Conservation (phyloP, 2,888 invertebrate species). For the Amphiduros pacificus region DNA sequence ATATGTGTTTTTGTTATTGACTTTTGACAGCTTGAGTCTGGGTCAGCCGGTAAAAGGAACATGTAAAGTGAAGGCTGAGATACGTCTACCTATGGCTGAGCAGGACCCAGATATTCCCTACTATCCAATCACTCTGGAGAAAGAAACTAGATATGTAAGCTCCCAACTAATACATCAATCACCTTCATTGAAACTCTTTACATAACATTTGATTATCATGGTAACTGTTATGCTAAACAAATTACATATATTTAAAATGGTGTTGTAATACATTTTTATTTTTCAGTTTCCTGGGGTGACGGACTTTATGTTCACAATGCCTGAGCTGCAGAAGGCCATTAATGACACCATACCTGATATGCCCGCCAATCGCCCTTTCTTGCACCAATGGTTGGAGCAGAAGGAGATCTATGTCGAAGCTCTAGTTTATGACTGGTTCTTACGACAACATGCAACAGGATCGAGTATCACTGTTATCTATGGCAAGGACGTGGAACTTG, state of each 20-base stretch:
- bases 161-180: no score
- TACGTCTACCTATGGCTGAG: constrained; percentile 21
- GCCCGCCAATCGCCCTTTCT: constrained; percentile 20
- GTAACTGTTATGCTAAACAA: no score
- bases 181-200: no score
- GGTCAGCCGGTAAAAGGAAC: constrained; percentile 30
- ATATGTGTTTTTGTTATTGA: no score
- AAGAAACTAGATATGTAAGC: constrained; percentile 20
- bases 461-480: constrained; percentile 85
- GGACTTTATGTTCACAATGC: constrained; percentile 83
- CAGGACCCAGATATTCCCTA: neutral
- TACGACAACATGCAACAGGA: constrained; percentile 64
- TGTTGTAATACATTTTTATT: neutral
- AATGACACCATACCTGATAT: neutral
- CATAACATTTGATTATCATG: no score
- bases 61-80: constrained; percentile 21
- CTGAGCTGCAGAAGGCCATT: constrained; percentile 66
- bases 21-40: constrained; percentile 26
- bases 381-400: constrained; percentile 20
- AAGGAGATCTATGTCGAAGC: constrained; percentile 54
- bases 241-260: no score
- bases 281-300: constrained; percentile 83
- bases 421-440: constrained; percentile 56
- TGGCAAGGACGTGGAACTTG: constrained; percentile 80
- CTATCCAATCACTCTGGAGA: constrained; percentile 19